Conservation (phyloP, 1,140 invertebrate genomes). For the Cotesia typhae region DNA sequence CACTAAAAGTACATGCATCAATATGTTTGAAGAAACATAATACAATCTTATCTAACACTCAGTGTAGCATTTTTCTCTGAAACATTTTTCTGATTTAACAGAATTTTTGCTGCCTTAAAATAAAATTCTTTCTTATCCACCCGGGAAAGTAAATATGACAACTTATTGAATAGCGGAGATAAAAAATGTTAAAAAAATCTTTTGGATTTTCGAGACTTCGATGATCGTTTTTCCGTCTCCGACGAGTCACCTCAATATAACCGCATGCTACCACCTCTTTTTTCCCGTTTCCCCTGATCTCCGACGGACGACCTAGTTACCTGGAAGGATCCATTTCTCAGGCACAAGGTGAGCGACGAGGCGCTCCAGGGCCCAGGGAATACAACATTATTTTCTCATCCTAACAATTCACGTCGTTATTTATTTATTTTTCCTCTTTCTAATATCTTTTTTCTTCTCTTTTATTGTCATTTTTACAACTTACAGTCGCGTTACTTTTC, state of each 20-base stretch:
- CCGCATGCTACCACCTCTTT: neutral
- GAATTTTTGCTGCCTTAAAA: too few species aligned
- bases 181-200: slow-evolving; percentile 12
- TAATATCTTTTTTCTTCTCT: neutral
- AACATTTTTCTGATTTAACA: too few species aligned
- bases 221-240: slow-evolving; percentile 4
- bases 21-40: too few species aligned
- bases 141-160: neutral
- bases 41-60: too few species aligned
- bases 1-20: too few species aligned
- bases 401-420: slow-evolving; percentile 9
- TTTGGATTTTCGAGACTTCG: neutral
- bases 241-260: slow-evolving; percentile 8
- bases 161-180: neutral
- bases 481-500: too few species aligned
- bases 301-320: slow-evolving; percentile 44
- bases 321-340: slow-evolving; percentile 40
- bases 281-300: slow-evolving; percentile 17
- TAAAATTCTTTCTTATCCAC: neutral
- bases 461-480: neutral
- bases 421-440: neutral
- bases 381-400: slow-evolving; percentile 10
- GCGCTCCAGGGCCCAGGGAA: slow-evolving; percentile 22
- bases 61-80: too few species aligned
- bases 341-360: slow-evolving; percentile 22